A percentile compares a stretch with the other conserved stretches of the same genome.
Conservation (phyloP, 1,140 invertebrate species). For the Episyrphus balteatus region DNA sequence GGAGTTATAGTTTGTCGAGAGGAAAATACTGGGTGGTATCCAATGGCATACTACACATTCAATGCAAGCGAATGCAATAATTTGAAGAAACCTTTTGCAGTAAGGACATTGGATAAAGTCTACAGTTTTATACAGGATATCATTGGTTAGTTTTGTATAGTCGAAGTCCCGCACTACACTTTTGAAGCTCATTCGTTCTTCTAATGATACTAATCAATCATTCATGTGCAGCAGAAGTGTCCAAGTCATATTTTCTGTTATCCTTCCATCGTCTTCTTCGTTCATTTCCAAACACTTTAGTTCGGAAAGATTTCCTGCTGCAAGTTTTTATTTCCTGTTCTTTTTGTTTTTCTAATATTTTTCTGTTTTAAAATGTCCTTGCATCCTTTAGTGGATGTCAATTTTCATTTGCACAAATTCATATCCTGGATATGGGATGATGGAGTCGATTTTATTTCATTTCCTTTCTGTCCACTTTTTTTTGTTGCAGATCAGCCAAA, state of each 20-base stretch:
- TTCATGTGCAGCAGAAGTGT: too few relatives aligned
- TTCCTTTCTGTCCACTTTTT: background rate
- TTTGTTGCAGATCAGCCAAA: conserved; percentile 13
- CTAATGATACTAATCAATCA: background rate
- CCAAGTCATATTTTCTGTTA: too few relatives aligned
- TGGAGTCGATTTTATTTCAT: background rate
- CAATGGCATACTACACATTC: conserved; percentile 21
- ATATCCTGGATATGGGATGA: background rate
- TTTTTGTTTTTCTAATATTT: too few relatives aligned
- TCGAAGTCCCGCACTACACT: too few relatives aligned
- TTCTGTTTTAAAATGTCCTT: too few relatives aligned
- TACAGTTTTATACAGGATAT: conserved; percentile 19
- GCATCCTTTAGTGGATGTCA: background rate
- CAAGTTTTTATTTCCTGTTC: too few relatives aligned
- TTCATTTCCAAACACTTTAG: background rate
- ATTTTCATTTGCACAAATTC: background rate
- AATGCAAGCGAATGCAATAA: conserved; percentile 32
- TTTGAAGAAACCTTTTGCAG: conserved; percentile 20
- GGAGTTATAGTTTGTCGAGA: conserved; percentile 28
- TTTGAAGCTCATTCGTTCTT: background rate
- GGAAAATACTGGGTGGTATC: conserved; percentile 25
- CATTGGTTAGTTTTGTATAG: conserved; percentile 20
- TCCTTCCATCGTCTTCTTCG: too few relatives aligned
- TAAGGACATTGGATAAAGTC: conserved; percentile 18
- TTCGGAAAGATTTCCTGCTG: too few relatives aligned